Conservation (phyloP, 2,797 vertebrate species). For the Sardinella longiceps region DNA sequence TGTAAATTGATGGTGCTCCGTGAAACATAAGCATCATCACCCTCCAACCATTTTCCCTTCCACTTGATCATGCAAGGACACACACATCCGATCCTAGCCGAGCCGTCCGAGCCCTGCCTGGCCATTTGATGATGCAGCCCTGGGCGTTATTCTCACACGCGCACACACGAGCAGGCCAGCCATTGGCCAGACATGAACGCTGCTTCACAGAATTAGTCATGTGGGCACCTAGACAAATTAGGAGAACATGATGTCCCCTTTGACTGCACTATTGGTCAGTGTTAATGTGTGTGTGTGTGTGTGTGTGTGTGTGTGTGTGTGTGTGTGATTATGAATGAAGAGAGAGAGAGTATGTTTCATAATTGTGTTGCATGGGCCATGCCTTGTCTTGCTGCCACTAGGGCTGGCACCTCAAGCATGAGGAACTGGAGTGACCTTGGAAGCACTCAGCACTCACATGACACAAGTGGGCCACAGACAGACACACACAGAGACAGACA, state of each 20-base stretch:
- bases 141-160: conserved; percentile 53
- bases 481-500: too few species aligned
- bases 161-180: conserved; percentile 33
- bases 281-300: too few species aligned
- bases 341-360: conserved; percentile 54
- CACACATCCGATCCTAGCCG: conserved; percentile 67
- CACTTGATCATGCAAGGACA: conserved; percentile 66
- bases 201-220: conserved; percentile 47
- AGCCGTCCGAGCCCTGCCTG: too few species aligned
- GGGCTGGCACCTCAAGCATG: background rate
- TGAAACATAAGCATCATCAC: conserved; percentile 58
- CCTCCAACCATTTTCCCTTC: conserved; percentile 63
- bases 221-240: conserved; percentile 28
- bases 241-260: conserved; percentile 28
- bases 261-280: too few species aligned
- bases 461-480: background rate
- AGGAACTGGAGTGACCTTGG: conserved; percentile 57
- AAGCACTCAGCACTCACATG: background rate
- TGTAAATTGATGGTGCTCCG: conserved; percentile 65
- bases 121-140: conserved; percentile 57
- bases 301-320: conserved; percentile 41
- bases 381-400: conserved; percentile 42
- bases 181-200: conserved; percentile 43
- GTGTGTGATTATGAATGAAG: conserved; percentile 59
- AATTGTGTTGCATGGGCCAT: conserved; percentile 56